Evolutionary conservation across 2,113 vertebrate species (phyloP).

Genomic region (Plectropomus leopardus): DNA sequence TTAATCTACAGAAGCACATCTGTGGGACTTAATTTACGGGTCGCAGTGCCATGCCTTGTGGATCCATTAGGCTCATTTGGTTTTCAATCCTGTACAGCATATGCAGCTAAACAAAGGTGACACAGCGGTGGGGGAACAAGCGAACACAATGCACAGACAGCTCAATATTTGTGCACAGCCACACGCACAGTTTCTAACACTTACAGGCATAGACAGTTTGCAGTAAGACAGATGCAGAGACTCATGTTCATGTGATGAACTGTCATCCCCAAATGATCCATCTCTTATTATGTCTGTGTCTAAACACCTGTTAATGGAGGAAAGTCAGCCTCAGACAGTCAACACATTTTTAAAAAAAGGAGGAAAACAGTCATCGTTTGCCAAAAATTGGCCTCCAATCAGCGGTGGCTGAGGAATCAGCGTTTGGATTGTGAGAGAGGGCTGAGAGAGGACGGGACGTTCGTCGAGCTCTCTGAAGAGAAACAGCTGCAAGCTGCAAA

Average conservation of each 20-base stretch:
- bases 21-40: constrained; percentile 81
- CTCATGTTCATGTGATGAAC: background rate
- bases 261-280: background rate
- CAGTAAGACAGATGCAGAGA: background rate
- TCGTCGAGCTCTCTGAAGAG: constrained; percentile 60
- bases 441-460: constrained; percentile 45
- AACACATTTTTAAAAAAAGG: constrained; percentile 38
- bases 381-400: constrained; percentile 44
- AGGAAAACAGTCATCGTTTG: constrained; percentile 33
- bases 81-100: constrained; percentile 56
- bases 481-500: constrained; percentile 79
- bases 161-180: constrained; percentile 25
- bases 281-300: constrained; percentile 12
- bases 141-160: constrained; percentile 24
- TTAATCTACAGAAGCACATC: constrained; percentile 85
- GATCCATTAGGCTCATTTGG: constrained; percentile 72
- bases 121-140: constrained; percentile 29
- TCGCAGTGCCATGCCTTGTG: constrained; percentile 66
- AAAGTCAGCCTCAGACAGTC: constrained; percentile 20
- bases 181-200: background rate
- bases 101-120: constrained; percentile 64
- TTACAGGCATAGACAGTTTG: background rate
- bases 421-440: constrained; percentile 30
- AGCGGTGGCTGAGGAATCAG: constrained; percentile 36
- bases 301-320: constrained; percentile 39